Conservation (phyloP, 2,888 invertebrate species). For the Sinopyrophorus schimmeli region DNA sequence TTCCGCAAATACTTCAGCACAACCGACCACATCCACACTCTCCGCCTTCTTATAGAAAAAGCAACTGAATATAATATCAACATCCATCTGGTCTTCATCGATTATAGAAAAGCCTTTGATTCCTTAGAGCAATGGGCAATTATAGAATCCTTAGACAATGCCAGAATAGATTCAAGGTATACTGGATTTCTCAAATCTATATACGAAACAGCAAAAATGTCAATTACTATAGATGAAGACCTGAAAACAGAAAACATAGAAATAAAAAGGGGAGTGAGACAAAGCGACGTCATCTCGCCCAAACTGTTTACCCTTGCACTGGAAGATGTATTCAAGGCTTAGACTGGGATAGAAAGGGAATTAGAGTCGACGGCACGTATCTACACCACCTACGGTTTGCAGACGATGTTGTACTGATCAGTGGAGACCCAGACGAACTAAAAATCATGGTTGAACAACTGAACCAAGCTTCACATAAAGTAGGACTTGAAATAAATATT, state of each 20-base stretch:
- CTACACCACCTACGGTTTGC: too few relatives aligned
- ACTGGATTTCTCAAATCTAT: not conserved
- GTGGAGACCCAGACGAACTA: too few relatives aligned
- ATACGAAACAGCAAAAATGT: not conserved
- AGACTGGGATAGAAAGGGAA: too few relatives aligned
- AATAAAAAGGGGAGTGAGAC: not conserved
- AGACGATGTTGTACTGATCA: too few relatives aligned
- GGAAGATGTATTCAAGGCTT: too few relatives aligned
- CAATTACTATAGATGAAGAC: not conserved
- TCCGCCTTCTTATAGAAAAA: not conserved
- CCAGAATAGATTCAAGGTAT: not conserved
- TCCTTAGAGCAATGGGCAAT: not conserved
- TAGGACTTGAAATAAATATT: too few relatives aligned
- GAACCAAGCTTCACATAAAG: too few relatives aligned
- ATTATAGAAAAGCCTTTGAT: not conserved
- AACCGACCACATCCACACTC: not conserved
- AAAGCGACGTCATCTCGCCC: too few relatives aligned
- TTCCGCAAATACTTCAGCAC: not conserved
- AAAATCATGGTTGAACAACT: too few relatives aligned
- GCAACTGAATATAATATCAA: not conserved
- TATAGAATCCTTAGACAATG: not conserved
- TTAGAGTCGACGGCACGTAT: too few relatives aligned
- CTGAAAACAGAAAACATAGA: not conserved
- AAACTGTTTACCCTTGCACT: too few relatives aligned
- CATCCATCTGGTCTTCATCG: not conserved